These are phyloP conservation scores for Bombus superbus DNA, from an alignment of 1,140 invertebrate genomes.

Conservation along the genomic window DNA sequence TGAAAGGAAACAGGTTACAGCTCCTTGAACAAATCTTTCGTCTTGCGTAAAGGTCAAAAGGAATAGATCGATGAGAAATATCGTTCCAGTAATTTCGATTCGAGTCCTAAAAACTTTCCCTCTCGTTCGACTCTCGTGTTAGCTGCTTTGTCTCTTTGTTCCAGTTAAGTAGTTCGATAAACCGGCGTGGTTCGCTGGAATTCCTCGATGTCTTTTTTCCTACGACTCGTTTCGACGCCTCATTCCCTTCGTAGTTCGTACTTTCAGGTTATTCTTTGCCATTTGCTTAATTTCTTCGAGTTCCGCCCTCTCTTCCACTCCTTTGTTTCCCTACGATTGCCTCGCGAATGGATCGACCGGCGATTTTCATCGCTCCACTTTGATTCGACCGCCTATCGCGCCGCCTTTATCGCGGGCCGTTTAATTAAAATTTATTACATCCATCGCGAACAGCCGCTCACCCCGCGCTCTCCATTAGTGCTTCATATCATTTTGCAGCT, in stretches of 20 bases:
- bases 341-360: conserved; percentile 6
- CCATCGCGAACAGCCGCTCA: neutral
- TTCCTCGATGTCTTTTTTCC: conserved; percentile 4
- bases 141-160: conserved; percentile 42
- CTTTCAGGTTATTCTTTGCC: conserved; percentile 33
- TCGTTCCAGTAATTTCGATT: neutral
- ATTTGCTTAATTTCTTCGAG: conserved; percentile 48
- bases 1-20: neutral
- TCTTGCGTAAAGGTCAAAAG: neutral
- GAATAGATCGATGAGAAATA: neutral
- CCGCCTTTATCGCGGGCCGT: conserved; percentile 3
- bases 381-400: conserved; percentile 10
- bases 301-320: neutral
- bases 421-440: conserved; percentile 51
- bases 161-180: conserved; percentile 50
- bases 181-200: conserved; percentile 5
- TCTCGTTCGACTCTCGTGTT: neutral
- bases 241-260: neutral
- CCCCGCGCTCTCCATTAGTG: neutral
- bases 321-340: conserved; percentile 9
- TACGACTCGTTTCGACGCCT: neutral
- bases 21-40: neutral
- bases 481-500: conserved; percentile 25
- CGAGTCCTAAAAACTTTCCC: conserved; percentile 40
- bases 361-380: neutral